Conservation (phyloP, 2,888 invertebrate genomes). For the Alcis repandata region DNA sequence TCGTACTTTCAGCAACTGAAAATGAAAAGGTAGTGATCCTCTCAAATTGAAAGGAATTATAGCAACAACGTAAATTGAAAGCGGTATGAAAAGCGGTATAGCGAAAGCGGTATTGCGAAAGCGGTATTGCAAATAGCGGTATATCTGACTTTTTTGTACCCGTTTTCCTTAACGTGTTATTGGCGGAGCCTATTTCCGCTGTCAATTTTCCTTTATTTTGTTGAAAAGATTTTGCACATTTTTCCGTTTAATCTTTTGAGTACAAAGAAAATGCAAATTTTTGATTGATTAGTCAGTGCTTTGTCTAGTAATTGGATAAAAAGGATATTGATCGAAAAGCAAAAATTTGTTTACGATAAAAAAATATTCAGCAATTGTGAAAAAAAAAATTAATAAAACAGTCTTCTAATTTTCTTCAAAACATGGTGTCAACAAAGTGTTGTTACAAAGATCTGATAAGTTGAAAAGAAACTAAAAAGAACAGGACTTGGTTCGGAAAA, state of each 20-base stretch:
- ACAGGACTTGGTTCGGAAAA: no score
- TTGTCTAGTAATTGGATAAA: background rate
- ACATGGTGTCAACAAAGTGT: no score
- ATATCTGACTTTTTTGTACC: conserved; percentile 16
- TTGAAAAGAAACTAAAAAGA: no score
- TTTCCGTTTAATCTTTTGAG: conserved; percentile 13
- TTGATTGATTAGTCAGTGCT: background rate
- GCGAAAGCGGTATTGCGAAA: conserved; percentile 4
- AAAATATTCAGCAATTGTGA: no score
- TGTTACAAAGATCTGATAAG: no score
- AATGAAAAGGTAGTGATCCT: conserved; percentile 34
- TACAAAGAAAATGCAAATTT: background rate
- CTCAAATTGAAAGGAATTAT: conserved; percentile 38
- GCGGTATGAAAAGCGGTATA: conserved; percentile 23
- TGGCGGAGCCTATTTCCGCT: conserved; percentile 22
- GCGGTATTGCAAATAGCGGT: conserved; percentile 6
- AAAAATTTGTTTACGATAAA: no score
- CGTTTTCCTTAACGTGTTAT: conserved; percentile 31
- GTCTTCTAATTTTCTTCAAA: no score
- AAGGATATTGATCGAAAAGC: no score
- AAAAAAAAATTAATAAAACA: no score
- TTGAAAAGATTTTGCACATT: conserved; percentile 12
- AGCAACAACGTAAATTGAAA: conserved; percentile 31
- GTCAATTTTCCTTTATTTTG: conserved; percentile 29
- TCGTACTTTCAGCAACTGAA: conserved; percentile 15